Evolutionary conservation across 1,140 invertebrate genomes (phyloP).

Genomic region (Drosophila cardini): DNA sequence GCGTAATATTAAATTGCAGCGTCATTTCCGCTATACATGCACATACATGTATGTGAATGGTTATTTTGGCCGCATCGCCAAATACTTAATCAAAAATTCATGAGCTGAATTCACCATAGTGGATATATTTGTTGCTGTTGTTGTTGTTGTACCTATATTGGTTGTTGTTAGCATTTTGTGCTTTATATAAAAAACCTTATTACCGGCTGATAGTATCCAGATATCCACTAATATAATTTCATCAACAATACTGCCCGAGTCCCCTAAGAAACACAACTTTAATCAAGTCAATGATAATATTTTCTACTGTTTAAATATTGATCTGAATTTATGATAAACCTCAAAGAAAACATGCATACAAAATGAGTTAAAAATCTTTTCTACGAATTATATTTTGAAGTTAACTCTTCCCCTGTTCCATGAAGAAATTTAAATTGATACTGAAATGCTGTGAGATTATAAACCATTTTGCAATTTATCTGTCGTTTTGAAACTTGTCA

Average conservation of each 20-base stretch:
- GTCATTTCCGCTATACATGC: conserved; percentile 64
- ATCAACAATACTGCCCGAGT: neutral
- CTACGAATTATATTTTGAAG: too few relatives aligned
- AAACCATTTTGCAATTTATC: conserved; percentile 33
- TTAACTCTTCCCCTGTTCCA: too few relatives aligned
- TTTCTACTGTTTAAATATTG: too few relatives aligned
- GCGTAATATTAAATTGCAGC: conserved; percentile 75
- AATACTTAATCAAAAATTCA: conserved; percentile 81
- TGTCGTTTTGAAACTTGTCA: conserved; percentile 8
- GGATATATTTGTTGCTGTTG: conserved; percentile 19
- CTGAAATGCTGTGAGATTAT: neutral
- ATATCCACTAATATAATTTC: conserved; percentile 55
- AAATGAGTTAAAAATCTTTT: too few relatives aligned
- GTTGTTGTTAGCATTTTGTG: conserved; percentile 21
- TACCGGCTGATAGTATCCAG: conserved; percentile 40
- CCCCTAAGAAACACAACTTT: conserved; percentile 15
- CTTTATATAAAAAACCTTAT: conserved; percentile 23
- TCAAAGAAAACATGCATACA: too few relatives aligned
- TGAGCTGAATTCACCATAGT: conserved; percentile 60
- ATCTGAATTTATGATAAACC: too few relatives aligned
- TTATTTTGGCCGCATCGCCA: conserved; percentile 69
- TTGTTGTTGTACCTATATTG: conserved; percentile 1
- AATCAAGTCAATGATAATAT: neutral
- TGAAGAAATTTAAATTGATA: neutral
- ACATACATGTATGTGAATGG: conserved; percentile 29